Evolutionary conservation across 2,113 vertebrate species (phyloP).

Genomic region (Arizona elegans): DNA sequence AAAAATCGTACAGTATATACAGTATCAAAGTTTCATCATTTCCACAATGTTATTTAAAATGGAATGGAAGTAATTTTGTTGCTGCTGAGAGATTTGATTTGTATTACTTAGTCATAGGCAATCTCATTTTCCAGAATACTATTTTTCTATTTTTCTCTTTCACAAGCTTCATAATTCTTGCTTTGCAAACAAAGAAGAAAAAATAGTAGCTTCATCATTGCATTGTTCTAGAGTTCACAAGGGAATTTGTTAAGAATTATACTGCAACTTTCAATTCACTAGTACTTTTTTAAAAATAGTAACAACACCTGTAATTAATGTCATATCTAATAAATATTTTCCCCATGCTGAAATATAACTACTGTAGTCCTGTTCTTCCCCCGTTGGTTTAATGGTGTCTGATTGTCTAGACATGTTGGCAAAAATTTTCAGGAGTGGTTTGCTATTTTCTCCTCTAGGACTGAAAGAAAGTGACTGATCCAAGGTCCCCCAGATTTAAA

Average conservation of each 20-base stretch:
- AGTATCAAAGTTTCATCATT: background rate
- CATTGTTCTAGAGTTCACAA: background rate
- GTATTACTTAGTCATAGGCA: constrained; percentile 15
- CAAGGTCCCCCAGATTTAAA: too few species aligned
- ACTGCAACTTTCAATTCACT: background rate
- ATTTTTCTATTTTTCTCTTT: background rate
- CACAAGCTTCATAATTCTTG: background rate
- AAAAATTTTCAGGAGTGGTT: too few species aligned
- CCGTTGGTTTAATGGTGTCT: too few species aligned
- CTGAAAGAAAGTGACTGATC: too few species aligned
- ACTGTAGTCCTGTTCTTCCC: background rate
- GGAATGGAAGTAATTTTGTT: constrained; percentile 1
- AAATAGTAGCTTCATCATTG: background rate
- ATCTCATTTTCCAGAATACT: constrained; percentile 36
- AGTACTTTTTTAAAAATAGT: background rate
- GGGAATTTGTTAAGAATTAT: background rate
- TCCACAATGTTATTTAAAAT: background rate
- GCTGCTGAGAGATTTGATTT: constrained; percentile 21
- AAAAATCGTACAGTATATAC: background rate
- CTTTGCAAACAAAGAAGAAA: constrained; percentile 12
- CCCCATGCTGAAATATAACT: background rate
- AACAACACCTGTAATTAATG: background rate
- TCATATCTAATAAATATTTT: background rate
- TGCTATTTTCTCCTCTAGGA: too few species aligned
- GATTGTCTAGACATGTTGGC: too few species aligned